phyloP scores from a whole-genome alignment of 2,113 vertebrate genomes.

The Sclerurus mexicanus region DNA sequence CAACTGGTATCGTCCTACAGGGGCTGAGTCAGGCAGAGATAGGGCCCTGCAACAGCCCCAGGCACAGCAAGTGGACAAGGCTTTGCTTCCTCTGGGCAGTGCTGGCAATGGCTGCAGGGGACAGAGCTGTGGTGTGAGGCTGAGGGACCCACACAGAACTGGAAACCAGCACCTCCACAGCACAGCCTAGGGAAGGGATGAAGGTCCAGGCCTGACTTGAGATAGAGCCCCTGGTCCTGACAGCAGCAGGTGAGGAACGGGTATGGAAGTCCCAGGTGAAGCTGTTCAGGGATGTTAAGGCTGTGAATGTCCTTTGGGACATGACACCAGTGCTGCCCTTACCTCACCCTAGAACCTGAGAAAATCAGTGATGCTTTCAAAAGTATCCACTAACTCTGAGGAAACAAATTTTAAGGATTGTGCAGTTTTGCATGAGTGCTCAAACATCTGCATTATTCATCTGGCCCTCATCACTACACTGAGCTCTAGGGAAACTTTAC shows the following conservation, averaged over 20 bases:
- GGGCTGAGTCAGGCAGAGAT: neutral
- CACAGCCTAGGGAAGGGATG: neutral
- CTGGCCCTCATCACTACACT: neutral
- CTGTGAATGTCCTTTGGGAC: neutral
- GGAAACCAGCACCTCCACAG: neutral
- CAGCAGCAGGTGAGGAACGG: neutral
- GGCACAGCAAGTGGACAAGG: accelerated
- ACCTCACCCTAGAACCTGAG: neutral
- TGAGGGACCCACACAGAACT: neutral
- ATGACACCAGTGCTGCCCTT: neutral
- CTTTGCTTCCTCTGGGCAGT: neutral
- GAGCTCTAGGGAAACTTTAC: neutral
- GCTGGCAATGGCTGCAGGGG: neutral
- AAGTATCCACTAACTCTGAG: neutral
- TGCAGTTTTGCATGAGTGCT: neutral
- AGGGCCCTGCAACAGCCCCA: neutral
- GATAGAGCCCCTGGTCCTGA: neutral
- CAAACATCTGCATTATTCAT: neutral
- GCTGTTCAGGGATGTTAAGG: neutral
- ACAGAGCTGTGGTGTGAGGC: neutral
- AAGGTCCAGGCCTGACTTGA: neutral
- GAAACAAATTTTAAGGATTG: neutral
- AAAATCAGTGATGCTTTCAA: neutral
- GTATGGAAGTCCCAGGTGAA: neutral
- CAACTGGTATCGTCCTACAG: too few relatives aligned